A percentile compares a stretch with the other conserved stretches of the same genome.
These are phyloP conservation scores for Smittia sp. DNA, from an alignment of 2,888 invertebrate genomes.

Conservation along the genomic window DNA sequence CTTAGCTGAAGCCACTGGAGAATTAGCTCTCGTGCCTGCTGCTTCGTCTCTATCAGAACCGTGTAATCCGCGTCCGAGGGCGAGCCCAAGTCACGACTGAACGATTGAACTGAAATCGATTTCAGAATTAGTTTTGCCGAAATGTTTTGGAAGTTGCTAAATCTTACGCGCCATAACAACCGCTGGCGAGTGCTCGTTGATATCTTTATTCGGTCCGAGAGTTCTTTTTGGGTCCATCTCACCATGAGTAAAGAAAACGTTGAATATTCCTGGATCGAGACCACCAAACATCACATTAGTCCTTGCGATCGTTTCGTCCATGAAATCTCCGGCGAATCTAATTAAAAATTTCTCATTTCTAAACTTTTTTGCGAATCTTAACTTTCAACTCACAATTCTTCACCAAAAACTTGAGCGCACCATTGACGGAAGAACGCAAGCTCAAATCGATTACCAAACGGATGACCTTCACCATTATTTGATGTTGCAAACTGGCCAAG, in stretches of 20 bases:
- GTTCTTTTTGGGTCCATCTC: conserved; percentile 19
- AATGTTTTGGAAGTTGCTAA: neutral
- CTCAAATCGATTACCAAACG: conserved; percentile 26
- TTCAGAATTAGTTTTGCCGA: neutral
- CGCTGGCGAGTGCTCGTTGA: conserved; percentile 3
- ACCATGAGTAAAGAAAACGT: conserved; percentile 17
- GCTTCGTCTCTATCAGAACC: conserved; percentile 1
- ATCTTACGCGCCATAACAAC: conserved; percentile 12
- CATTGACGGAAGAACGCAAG: neutral
- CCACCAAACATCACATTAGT: conserved; percentile 23
- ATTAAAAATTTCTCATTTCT: neutral
- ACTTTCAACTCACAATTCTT: neutral
- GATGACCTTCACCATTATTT: conserved; percentile 1
- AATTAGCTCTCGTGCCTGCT: neutral
- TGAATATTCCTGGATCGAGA: neutral
- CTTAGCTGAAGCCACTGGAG: too few relatives aligned
- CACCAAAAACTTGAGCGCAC: conserved; percentile 12
- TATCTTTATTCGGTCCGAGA: conserved; percentile 2
- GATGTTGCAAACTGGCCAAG: conserved; percentile 12
- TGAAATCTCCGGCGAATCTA: too few relatives aligned
- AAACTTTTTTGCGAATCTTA: neutral
- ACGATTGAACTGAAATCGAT: conserved; percentile 24
- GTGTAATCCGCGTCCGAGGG: neutral
- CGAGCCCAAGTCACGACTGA: conserved; percentile 4
- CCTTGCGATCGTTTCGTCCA: neutral